Conservation (phyloP, 2,888 invertebrate species). For the Sarcophaga subvicina region DNA sequence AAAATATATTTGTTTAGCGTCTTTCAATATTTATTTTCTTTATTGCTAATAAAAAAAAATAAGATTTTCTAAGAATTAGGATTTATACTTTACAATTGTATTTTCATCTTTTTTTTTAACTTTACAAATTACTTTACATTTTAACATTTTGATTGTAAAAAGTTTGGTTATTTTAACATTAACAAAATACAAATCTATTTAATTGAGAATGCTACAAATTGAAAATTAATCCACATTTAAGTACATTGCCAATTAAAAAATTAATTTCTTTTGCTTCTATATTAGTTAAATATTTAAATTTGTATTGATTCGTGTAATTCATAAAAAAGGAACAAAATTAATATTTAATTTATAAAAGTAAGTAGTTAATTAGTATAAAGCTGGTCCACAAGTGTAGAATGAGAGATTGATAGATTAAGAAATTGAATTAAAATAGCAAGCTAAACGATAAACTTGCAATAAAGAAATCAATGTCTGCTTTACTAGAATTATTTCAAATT, state of each 20-base stretch:
- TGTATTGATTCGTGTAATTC: not conserved
- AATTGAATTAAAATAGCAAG: not conserved
- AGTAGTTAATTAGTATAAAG: slow-evolving; percentile 10
- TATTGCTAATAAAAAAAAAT: slow-evolving; percentile 51
- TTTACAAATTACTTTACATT: slow-evolving; percentile 26
- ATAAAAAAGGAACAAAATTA: not conserved
- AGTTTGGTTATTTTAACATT: not conserved
- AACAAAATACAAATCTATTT: slow-evolving; percentile 5
- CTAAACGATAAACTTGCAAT: not conserved
- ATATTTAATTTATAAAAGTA: not conserved
- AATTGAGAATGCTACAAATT: slow-evolving; percentile 8
- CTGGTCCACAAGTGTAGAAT: slow-evolving; percentile 15
- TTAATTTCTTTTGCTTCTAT: not conserved
- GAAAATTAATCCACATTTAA: slow-evolving; percentile 32
- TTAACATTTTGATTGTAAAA: slow-evolving; percentile 36
- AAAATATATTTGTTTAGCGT: slow-evolving; percentile 11
- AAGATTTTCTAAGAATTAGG: slow-evolving; percentile 53
- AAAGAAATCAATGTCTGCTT: slow-evolving; percentile 21
- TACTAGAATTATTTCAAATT: slow-evolving; percentile 21
- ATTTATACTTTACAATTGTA: slow-evolving; percentile 59
- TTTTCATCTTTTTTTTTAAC: slow-evolving; percentile 43
- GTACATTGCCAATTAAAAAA: slow-evolving; percentile 27
- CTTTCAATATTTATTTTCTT: slow-evolving; percentile 20
- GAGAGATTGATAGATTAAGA: too few species aligned
- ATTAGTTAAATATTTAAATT: slow-evolving; percentile 7